These are phyloP conservation scores for Hemiscyllium ocellatum DNA, from an alignment of 2,113 vertebrate genomes.

Conservation along the genomic window DNA sequence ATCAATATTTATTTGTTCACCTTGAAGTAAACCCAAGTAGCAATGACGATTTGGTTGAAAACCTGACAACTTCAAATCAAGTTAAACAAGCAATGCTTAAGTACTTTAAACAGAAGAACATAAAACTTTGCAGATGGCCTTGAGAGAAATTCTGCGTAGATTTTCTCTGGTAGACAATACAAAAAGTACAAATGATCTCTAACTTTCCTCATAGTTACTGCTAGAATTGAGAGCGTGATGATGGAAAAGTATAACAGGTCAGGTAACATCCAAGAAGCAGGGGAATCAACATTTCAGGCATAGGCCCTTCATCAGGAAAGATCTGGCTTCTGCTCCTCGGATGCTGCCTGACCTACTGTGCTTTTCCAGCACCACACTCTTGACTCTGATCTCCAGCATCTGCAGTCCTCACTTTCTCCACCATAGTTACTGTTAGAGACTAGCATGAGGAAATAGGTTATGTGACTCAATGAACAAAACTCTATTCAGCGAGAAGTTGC, in stretches of 20 bases:
- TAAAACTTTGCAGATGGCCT: not conserved
- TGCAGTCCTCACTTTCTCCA: too few relatives aligned
- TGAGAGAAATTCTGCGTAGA: not conserved
- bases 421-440: not conserved
- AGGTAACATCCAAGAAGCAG: too few relatives aligned
- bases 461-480: not conserved
- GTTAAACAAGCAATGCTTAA: not conserved
- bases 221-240: not conserved
- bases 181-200: not conserved
- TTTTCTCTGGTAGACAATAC: not conserved
- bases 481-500: not conserved
- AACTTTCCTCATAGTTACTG: not conserved
- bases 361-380: too few relatives aligned
- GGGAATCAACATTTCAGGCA: too few relatives aligned
- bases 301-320: too few relatives aligned
- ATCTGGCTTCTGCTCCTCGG: too few relatives aligned
- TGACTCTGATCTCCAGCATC: too few relatives aligned
- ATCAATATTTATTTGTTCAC: not conserved
- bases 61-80: not conserved
- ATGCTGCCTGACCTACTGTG: too few relatives aligned
- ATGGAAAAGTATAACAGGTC: too few relatives aligned
- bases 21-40: not conserved
- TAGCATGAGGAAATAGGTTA: not conserved
- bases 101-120: not conserved
- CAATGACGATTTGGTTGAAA: not conserved